Base-by-base conservation (phyloP, 2,797 vertebrate genomes). In the Enoplosus armatus region DNA sequence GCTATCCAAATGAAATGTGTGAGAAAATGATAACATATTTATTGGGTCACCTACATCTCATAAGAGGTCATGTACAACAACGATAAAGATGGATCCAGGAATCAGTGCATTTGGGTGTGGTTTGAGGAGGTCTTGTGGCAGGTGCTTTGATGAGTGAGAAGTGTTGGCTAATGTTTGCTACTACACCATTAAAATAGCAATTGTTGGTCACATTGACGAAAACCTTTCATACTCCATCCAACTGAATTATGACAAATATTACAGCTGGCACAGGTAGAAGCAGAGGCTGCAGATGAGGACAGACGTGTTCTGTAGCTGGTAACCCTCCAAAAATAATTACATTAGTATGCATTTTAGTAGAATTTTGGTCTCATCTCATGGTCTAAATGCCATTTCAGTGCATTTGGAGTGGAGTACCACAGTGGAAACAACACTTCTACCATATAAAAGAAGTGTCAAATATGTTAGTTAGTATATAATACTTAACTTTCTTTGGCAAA, bases 171-270 rank as follows among this genome's bases (percentile, higher is more conserved):
- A 51, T 2, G 12, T 50, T 16, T 70, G 20, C 26, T 20, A 7
- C 26, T 31, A n/a, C 12, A 71, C 35, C 14, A 43, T 55, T 62
- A 67, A 62, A 51, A 43, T 14, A 47, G 24, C 33, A 66, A 59
- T 35, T 51, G 10, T 31, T 56, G 41, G 69, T 70, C 31, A 22
- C 54, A 50, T 4, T 41, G 31, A 75, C 35, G 22, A 45, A 72
- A 47, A 50, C 33, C 41, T 56, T 59, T 7, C 50, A 3, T 62
- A 54, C 60, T 81, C 37, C 68, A 37, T 59, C 41, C 31, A 59
- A 77, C 59, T 65, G n/a, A 62, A 72, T 67, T 73, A 24, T 78
- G 86, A 83, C 77, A 76, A 50, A 76, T 66, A 70, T 54, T 16
- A 48, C 80, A 20, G 1, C 41, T 54, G 77, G 66, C 73, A 75